Evolutionary conservation across 64 coral and sea anemone genomes (phyloP).

Genomic region (Platygyra sinensis): DNA sequence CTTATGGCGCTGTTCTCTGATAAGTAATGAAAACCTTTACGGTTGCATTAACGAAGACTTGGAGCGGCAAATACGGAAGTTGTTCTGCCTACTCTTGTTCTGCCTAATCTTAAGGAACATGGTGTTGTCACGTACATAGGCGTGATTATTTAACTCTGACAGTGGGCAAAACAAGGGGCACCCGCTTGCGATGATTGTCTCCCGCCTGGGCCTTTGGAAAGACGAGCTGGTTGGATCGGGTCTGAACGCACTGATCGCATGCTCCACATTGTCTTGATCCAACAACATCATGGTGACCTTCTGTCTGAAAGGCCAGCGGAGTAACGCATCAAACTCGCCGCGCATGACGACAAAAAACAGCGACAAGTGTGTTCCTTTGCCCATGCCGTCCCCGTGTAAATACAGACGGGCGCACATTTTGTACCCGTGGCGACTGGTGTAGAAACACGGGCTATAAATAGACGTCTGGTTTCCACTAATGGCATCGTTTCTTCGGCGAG

Average conservation of each 20-base stretch:
- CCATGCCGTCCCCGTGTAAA: slow-evolving; percentile 64
- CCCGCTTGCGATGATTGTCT: slow-evolving; percentile 57
- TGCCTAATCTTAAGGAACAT: slow-evolving; percentile 50
- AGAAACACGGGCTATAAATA: slow-evolving; percentile 62
- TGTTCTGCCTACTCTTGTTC: too few species aligned
- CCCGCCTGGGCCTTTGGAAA: slow-evolving; percentile 50
- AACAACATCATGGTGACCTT: slow-evolving; percentile 69
- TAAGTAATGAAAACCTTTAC: too few species aligned
- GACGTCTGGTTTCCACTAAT: slow-evolving; percentile 30
- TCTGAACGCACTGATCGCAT: slow-evolving; percentile 64
- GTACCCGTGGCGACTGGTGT: slow-evolving; percentile 63
- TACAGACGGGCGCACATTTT: slow-evolving; percentile 71
- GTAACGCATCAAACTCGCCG: slow-evolving; percentile 49
- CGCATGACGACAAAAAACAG: slow-evolving; percentile 75
- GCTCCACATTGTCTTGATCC: slow-evolving; percentile 64
- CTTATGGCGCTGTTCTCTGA: too few species aligned
- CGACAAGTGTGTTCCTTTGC: slow-evolving; percentile 48
- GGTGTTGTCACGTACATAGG: slow-evolving; percentile 52
- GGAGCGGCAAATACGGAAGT: too few species aligned
- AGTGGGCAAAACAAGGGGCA: slow-evolving; percentile 62
- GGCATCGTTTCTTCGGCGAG: slow-evolving; percentile 41
- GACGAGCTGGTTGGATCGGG: slow-evolving; percentile 65
- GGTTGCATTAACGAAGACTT: too few species aligned
- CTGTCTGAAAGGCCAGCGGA: slow-evolving; percentile 72
- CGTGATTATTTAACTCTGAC: slow-evolving; percentile 38